phyloP scores from a whole-genome alignment of 2,113 vertebrate species.

The Hyla sarda region DNA sequence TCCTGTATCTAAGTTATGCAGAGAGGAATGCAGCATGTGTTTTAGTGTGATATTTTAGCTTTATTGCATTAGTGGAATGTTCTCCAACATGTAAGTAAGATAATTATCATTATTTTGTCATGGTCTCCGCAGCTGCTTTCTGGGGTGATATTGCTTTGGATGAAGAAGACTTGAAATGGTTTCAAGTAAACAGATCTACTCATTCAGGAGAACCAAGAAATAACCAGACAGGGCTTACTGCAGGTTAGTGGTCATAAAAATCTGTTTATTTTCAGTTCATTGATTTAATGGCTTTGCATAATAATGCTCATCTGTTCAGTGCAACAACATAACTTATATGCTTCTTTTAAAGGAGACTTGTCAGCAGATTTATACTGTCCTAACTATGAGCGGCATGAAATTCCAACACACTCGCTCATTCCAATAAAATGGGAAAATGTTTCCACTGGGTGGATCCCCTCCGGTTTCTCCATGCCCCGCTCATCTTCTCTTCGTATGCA shows the following conservation, averaged over 20 bases:
- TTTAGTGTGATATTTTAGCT: conserved; percentile 33
- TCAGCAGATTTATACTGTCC: no score
- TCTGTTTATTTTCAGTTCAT: neutral
- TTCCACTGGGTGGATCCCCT: no score
- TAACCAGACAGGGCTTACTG: neutral
- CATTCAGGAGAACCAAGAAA: neutral
- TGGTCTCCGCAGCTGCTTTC: conserved; percentile 56
- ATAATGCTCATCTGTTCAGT: neutral
- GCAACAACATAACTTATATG: neutral
- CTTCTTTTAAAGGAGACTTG: neutral
- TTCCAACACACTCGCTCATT: no score
- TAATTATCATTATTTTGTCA: conserved; percentile 33
- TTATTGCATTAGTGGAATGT: conserved; percentile 32
- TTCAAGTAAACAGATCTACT: conserved; percentile 43
- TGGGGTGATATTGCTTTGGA: conserved; percentile 63
- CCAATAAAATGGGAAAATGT: no score
- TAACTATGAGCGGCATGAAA: no score
- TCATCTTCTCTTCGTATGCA: no score
- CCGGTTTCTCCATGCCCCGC: no score
- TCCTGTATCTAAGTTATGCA: neutral
- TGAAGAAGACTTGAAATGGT: conserved; percentile 61
- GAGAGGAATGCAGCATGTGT: conserved; percentile 17
- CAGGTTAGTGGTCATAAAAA: conserved; percentile 31
- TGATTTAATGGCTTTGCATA: neutral
- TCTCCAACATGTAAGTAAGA: conserved; percentile 15